A percentile compares a stretch with the other conserved stretches of the same genome.
Conservation (phyloP, 2,797 vertebrate species). For the Lacerta bilineata region DNA sequence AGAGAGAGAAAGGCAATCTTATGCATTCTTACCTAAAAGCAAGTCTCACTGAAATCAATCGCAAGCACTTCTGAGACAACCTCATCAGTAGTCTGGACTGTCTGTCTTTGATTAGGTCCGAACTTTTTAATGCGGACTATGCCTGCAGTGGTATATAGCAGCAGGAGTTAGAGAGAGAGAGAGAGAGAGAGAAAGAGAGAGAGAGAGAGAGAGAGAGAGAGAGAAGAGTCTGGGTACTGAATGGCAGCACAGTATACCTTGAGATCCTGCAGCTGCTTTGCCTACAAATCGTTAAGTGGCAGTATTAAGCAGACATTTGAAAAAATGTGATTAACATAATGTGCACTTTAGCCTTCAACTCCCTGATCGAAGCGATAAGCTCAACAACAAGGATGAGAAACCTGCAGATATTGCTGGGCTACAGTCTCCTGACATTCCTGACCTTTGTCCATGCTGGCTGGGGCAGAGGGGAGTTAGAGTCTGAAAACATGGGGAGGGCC, state of each 20-base stretch:
- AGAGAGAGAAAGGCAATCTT: background rate
- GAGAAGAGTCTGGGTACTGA: background rate
- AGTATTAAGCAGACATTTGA: background rate
- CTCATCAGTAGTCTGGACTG: too few relatives aligned
- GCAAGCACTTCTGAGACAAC: background rate
- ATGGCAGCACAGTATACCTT: background rate
- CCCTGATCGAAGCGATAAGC: background rate
- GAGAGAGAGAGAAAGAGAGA: too few relatives aligned
- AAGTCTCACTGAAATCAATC: background rate
- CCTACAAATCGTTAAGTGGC: background rate
- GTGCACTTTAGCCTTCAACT: background rate
- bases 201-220: background rate
- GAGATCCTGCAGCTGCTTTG: background rate
- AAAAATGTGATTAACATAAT: background rate
- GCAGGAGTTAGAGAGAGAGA: too few relatives aligned
- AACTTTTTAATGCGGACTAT: background rate
- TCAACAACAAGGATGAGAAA: background rate
- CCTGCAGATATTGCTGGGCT: background rate
- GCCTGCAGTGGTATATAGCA: background rate
- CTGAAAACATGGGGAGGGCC: too few relatives aligned
- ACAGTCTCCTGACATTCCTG: too few relatives aligned
- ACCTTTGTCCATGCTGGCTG: too few relatives aligned
- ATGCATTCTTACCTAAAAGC: background rate
- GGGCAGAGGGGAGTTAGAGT: too few relatives aligned
- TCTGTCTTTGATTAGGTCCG: background rate